Conservation (phyloP, 2,888 invertebrate species). For the Halictus quadricinctus region DNA sequence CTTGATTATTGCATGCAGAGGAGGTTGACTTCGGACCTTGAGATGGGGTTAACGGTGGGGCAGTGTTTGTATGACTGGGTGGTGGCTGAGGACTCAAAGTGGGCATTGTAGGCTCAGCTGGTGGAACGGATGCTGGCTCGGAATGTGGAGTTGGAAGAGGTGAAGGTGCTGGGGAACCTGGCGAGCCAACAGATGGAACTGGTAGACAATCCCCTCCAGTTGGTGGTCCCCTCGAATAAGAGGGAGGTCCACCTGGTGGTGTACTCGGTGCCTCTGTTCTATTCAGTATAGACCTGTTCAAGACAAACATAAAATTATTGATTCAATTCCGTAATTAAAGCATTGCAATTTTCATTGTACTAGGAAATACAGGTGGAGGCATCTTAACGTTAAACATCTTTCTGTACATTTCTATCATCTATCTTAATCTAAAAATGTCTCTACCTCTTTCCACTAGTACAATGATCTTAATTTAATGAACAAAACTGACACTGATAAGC, state of each 20-base stretch:
- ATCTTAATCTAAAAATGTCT: neutral
- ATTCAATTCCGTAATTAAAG: neutral
- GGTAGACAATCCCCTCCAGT: constrained; percentile 80
- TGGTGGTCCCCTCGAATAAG: constrained; percentile 85
- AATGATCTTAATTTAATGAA: constrained; percentile 19
- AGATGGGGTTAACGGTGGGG: constrained; percentile 79
- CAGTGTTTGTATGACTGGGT: constrained; percentile 81
- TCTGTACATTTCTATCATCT: no score
- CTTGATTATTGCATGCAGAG: constrained; percentile 77
- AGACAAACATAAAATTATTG: constrained; percentile 38
- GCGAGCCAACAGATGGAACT: constrained; percentile 82
- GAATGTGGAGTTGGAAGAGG: constrained; percentile 89
- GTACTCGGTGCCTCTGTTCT: constrained; percentile 82
- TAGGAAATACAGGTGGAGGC: neutral
- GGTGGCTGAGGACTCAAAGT: constrained; percentile 88
- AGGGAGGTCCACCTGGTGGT: constrained; percentile 87
- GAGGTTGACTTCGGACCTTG: constrained; percentile 82
- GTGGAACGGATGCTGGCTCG: constrained; percentile 87
- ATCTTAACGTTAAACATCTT: neutral
- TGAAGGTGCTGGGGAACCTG: constrained; percentile 87
- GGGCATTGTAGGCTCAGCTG: constrained; percentile 87
- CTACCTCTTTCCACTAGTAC: neutral
- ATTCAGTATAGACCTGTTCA: constrained; percentile 73
- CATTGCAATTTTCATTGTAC: neutral
- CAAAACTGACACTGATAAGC: constrained; percentile 19